phyloP scores from a whole-genome alignment of 2,888 invertebrate species.

The Bombylius major region DNA sequence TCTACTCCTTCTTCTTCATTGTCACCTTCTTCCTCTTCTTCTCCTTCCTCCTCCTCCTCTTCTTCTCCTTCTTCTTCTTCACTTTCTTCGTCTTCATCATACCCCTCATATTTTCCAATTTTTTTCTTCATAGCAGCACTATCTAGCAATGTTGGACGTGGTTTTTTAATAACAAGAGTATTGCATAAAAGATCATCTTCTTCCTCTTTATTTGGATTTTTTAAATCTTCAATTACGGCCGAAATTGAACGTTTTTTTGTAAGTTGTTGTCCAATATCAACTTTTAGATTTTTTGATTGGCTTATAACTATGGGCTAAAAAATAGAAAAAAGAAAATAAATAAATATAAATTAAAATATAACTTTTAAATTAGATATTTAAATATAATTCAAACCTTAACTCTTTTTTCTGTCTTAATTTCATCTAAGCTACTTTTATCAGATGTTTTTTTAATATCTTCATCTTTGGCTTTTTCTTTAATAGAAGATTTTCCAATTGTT shows the following conservation, averaged over 20 bases:
- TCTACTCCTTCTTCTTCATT: conserved; percentile 16
- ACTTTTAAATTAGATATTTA: background rate
- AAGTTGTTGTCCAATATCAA: conserved; percentile 5
- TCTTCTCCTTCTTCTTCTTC: conserved; percentile 23
- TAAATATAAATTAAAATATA: background rate
- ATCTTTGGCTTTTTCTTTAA: background rate
- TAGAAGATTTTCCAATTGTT: background rate
- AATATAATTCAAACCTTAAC: conserved; percentile 22
- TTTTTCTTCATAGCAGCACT: conserved; percentile 30
- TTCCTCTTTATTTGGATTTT: conserved; percentile 4
- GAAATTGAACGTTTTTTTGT: conserved; percentile 22
- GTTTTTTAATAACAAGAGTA: conserved; percentile 20
- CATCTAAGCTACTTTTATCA: background rate
- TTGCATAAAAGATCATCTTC: conserved; percentile 12
- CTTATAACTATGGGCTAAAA: conserved; percentile 28
- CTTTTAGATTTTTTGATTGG: conserved; percentile 24
- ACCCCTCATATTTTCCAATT: conserved; percentile 28
- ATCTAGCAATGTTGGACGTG: conserved; percentile 25
- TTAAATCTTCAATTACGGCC: conserved; percentile 8
- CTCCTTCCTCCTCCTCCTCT: conserved; percentile 21
- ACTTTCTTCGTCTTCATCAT: conserved; percentile 20
- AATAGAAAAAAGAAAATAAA: background rate
- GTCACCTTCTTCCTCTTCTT: conserved; percentile 21
- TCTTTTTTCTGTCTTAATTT: conserved; percentile 14
- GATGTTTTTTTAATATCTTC: background rate